Conservation (phyloP, 2,888 invertebrate genomes). For the Odontocolon sp. region DNA sequence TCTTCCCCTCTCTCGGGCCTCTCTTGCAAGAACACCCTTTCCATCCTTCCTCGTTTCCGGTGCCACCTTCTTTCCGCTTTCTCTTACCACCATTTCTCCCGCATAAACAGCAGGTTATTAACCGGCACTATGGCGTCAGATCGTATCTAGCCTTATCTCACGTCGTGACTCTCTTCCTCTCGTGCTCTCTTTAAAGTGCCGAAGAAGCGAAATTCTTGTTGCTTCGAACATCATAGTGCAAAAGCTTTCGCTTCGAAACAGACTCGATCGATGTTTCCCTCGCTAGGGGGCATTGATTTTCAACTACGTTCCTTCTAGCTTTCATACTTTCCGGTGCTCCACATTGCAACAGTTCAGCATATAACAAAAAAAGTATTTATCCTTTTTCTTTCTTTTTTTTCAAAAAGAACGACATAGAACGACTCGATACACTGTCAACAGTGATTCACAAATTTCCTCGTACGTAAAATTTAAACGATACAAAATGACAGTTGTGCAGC, state of each 20-base stretch:
- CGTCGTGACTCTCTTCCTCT: conserved; percentile 23
- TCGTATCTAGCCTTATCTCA: conserved; percentile 73
- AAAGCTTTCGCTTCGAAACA: conserved; percentile 8
- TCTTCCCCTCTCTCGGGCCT: not conserved
- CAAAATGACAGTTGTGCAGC: conserved; percentile 43
- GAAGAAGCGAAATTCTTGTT: conserved; percentile 29
- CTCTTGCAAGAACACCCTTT: conserved; percentile 8
- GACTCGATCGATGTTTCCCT: not conserved
- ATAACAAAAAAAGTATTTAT: conserved; percentile 8
- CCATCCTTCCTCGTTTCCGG: conserved; percentile 4
- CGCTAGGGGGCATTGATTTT: not conserved
- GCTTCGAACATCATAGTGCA: conserved; percentile 3
- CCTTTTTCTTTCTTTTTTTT: not conserved
- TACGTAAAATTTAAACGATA: conserved; percentile 45
- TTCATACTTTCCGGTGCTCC: too few species aligned
- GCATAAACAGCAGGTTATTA: conserved; percentile 77
- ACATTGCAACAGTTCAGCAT: too few species aligned
- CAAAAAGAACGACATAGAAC: not conserved
- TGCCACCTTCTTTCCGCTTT: conserved; percentile 18
- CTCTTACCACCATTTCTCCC: conserved; percentile 69
- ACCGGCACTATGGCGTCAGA: conserved; percentile 69
- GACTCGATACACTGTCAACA: conserved; percentile 4
- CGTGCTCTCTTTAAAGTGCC: conserved; percentile 26
- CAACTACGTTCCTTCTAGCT: too few species aligned
- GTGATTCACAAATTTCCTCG: conserved; percentile 33